A percentile compares a stretch with the other conserved stretches of the same genome.
phyloP scores from a whole-genome alignment of 2,888 invertebrate species.

The Drosophila leonis region DNA sequence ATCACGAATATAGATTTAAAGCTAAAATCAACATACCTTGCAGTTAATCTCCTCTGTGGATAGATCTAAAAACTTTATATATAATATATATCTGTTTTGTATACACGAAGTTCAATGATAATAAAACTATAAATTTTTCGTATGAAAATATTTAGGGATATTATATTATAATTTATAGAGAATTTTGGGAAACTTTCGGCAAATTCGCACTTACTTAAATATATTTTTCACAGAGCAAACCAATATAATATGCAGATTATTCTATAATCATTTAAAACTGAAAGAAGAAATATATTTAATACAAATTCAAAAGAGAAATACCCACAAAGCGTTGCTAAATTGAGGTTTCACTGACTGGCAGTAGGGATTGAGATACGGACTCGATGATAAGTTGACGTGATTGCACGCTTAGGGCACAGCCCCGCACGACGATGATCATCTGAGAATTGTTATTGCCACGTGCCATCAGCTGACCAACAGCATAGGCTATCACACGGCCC shows the following conservation, averaged over 20 bases:
- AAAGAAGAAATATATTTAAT: no score
- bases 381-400: neutral
- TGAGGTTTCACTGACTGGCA: slow-evolving; percentile 4
- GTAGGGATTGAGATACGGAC: slow-evolving; percentile 5
- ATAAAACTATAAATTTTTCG: neutral
- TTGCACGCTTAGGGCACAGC: neutral
- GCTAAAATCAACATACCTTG: no score
- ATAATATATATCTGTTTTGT: no score
- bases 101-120: neutral
- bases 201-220: no score
- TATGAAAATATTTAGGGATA: no score
- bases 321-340: neutral
- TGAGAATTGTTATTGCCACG: neutral
- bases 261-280: no score
- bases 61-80: no score
- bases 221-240: no score
- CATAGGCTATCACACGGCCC: slow-evolving; percentile 21
- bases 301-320: neutral
- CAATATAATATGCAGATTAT: no score
- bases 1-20: no score
- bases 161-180: neutral
- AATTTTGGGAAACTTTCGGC: neutral
- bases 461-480: slow-evolving; percentile 27
- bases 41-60: no score
- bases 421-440: slow-evolving; percentile 6